Percentiles rank a stretch among this genome's conserved stretches.
Conservation (phyloP, 2,888 invertebrate species). For the Drosophila suboccidentalis region DNA sequence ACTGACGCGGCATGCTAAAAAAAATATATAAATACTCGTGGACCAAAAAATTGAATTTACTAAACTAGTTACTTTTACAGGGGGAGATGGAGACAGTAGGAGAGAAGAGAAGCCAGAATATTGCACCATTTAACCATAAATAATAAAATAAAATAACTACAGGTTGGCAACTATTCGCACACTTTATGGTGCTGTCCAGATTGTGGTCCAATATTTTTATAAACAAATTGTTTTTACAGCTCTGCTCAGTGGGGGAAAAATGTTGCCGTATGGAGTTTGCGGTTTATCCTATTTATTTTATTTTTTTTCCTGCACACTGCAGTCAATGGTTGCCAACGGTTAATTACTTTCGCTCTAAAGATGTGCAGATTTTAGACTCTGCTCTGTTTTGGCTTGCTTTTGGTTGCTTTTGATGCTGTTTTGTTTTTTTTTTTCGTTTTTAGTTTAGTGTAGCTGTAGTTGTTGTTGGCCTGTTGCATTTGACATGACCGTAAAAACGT, state of each 20-base stretch:
- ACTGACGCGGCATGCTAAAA: slow-evolving; percentile 44
- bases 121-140: slow-evolving; percentile 78
- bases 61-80: slow-evolving; percentile 70
- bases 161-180: slow-evolving; percentile 75
- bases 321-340: slow-evolving; percentile 58
- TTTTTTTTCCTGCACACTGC: slow-evolving; percentile 20
- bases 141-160: slow-evolving; percentile 80
- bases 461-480: slow-evolving; percentile 67
- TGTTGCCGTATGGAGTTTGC: slow-evolving; percentile 40
- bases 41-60: slow-evolving; percentile 71
- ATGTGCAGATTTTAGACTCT: slow-evolving; percentile 56
- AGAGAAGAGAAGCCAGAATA: neutral
- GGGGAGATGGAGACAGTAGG: too few species aligned
- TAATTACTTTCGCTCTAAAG: slow-evolving; percentile 71
- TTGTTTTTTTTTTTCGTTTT: slow-evolving; percentile 6
- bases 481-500: slow-evolving; percentile 60
- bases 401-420: slow-evolving; percentile 6
- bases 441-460: slow-evolving; percentile 7
- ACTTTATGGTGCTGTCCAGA: slow-evolving; percentile 54
- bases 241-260: slow-evolving; percentile 31
- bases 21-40: slow-evolving; percentile 21
- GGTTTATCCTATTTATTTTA: slow-evolving; percentile 38
- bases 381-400: slow-evolving; percentile 11
- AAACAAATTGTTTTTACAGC: slow-evolving; percentile 78
- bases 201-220: slow-evolving; percentile 72